Conservation (phyloP, 2,888 invertebrate species). For the Drosophila hamatofila region DNA sequence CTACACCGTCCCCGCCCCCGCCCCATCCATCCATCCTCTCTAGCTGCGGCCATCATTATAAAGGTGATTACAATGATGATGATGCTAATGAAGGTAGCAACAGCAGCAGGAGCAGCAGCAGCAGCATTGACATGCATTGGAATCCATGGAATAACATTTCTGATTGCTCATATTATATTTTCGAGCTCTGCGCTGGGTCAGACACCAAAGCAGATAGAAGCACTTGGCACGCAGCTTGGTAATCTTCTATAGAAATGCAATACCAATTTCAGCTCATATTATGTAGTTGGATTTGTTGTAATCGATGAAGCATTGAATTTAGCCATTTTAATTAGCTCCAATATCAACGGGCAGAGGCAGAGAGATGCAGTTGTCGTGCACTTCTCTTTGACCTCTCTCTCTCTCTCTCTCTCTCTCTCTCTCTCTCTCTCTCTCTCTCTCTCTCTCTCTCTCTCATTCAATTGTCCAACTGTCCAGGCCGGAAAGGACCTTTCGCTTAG, state of each 20-base stretch:
- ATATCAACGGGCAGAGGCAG: not conserved
- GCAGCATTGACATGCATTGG: constrained; percentile 13
- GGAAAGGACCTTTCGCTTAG: not conserved
- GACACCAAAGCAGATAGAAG: not conserved
- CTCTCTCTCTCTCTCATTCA: too few relatives aligned
- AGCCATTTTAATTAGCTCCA: not conserved
- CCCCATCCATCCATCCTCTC: too few relatives aligned
- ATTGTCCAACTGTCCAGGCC: not conserved
- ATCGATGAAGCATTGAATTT: not conserved
- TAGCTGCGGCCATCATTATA: not conserved
- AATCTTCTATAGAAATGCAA: not conserved
- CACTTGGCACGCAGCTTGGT: not conserved
- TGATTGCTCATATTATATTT: constrained; percentile 1
- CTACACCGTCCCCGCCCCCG: too few relatives aligned
- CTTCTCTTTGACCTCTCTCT: not conserved
- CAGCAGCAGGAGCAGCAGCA: not conserved
- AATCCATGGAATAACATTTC: not conserved
- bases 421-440: not conserved
- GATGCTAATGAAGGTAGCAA: constrained; percentile 2
- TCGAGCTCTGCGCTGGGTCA: not conserved
- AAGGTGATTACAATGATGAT: not conserved
- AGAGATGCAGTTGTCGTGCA: not conserved
- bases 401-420: not conserved
- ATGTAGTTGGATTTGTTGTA: not conserved
- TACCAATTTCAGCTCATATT: not conserved